Conservation (phyloP, 2,797 vertebrate species). For the Enteromius fasciolatus region DNA sequence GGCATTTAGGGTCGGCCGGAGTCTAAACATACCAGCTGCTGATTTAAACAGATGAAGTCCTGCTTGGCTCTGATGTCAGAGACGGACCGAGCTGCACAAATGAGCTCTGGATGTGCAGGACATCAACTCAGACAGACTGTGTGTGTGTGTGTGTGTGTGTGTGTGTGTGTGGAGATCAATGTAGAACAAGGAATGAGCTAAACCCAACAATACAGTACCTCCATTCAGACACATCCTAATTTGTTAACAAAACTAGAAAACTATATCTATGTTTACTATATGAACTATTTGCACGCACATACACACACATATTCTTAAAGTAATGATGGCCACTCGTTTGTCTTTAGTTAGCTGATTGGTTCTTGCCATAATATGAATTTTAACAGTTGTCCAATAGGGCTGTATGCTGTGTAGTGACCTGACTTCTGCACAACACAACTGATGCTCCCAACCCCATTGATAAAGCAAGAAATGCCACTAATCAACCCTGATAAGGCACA, state of each 20-base stretch:
- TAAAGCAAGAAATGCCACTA: no score
- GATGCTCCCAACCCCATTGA: no score
- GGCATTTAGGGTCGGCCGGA: conserved; percentile 18
- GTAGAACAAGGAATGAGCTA: neutral
- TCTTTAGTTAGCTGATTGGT: no score
- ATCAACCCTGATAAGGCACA: no score
- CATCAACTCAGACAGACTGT: conserved; percentile 66
- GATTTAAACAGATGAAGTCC: conserved; percentile 59
- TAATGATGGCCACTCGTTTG: no score
- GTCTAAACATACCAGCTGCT: conserved; percentile 43
- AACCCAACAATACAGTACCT: neutral
- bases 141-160: neutral
- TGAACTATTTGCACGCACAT: neutral
- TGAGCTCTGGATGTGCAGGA: conserved; percentile 40
- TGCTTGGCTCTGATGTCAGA: conserved; percentile 19
- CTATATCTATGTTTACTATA: neutral
- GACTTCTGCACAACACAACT: no score
- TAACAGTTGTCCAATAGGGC: no score
- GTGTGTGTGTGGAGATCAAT: neutral
- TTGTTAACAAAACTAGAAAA: neutral
- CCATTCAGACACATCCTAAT: neutral
- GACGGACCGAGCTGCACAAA: neutral
- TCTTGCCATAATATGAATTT: no score
- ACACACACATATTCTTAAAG: no score
- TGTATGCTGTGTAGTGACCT: no score